Percentiles rank a stretch among this genome's conserved stretches.
Conservation (phyloP, 2,113 vertebrate species). For the Tragelaphus strepsiceros region DNA sequence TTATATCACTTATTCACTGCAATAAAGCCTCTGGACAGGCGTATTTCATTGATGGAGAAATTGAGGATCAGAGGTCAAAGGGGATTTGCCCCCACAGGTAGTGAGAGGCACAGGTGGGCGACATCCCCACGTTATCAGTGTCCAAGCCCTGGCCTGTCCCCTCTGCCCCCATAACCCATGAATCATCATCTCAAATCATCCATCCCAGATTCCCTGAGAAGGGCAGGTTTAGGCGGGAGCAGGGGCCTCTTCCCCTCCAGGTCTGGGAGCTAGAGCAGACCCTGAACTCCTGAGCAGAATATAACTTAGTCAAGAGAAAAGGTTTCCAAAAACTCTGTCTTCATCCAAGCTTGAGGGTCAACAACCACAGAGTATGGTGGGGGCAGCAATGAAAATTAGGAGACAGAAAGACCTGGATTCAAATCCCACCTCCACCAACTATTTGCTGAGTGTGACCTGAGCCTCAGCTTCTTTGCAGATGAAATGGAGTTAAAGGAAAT, state of each 20-base stretch:
- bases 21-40: not conserved
- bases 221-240: not conserved
- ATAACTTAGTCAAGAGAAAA: not conserved
- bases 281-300: not conserved
- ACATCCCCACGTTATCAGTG: rapidly evolving
- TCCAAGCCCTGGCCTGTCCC: not conserved
- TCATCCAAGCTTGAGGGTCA: not conserved
- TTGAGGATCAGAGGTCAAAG: not conserved
- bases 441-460: not conserved
- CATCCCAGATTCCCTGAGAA: not conserved
- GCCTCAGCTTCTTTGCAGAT: not conserved
- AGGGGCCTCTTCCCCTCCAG: not conserved
- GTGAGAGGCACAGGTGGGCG: not conserved
- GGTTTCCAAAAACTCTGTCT: not conserved
- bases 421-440: not conserved
- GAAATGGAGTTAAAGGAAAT: not conserved
- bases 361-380: not conserved
- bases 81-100: not conserved
- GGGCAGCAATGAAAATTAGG: not conserved
- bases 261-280: not conserved
- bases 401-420: not conserved
- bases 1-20: not conserved
- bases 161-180: not conserved
- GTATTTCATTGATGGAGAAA: not conserved
- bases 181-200: not conserved